Conservation (phyloP, 2,888 invertebrate genomes). For the Chalcosyrphus nemorum region DNA sequence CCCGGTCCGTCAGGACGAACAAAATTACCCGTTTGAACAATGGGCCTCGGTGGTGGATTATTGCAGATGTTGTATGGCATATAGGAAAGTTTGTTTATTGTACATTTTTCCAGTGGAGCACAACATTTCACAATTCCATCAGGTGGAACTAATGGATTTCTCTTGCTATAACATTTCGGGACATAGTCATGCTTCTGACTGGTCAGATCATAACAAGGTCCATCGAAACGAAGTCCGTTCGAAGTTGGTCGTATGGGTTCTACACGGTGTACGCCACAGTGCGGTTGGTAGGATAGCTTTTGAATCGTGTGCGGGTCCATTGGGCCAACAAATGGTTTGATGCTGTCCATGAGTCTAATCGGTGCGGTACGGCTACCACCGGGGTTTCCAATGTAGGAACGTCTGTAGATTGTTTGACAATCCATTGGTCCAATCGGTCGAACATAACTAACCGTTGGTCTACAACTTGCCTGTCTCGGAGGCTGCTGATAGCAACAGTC, state of each 20-base stretch:
- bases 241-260: conserved; percentile 78
- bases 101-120: conserved; percentile 79
- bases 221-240: conserved; percentile 79
- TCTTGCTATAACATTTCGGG: conserved; percentile 84
- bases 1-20: conserved; percentile 77
- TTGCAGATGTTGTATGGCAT: conserved; percentile 79
- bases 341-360: conserved; percentile 82
- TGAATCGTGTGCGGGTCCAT: conserved; percentile 83
- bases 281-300: conserved; percentile 80
- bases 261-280: conserved; percentile 76
- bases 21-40: conserved; percentile 75
- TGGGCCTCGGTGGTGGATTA: conserved; percentile 79
- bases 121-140: conserved; percentile 76
- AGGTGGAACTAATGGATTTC: conserved; percentile 75
- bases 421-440: conserved; percentile 85
- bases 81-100: conserved; percentile 79
- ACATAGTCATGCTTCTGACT: conserved; percentile 89
- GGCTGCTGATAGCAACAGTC: conserved; percentile 81
- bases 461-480: conserved; percentile 77
- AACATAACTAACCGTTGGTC: conserved; percentile 81
- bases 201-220: conserved; percentile 88
- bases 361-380: conserved; percentile 82
- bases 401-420: conserved; percentile 85
- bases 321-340: conserved; percentile 82
- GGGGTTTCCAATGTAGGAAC: conserved; percentile 84